Evolutionary conservation across 2,113 vertebrate genomes (phyloP).

Genomic region (Pseudorhombus dupliciocellatus): DNA sequence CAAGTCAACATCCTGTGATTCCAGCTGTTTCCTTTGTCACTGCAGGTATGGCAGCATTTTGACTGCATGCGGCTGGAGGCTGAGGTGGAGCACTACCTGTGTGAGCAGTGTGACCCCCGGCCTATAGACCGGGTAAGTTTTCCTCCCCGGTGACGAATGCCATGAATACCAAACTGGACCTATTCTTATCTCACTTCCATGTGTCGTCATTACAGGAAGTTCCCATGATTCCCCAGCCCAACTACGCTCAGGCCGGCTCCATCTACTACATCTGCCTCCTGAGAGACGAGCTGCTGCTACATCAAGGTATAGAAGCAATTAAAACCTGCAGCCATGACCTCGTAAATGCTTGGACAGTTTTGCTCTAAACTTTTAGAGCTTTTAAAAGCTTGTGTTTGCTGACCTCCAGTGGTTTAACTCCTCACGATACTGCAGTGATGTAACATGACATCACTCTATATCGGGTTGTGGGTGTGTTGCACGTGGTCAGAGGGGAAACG

Average conservation of each 20-base stretch:
- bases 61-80: constrained; percentile 96
- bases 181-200: constrained; percentile 17
- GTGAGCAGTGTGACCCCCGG: constrained; percentile 94
- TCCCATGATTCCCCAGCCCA: constrained; percentile 97
- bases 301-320: constrained; percentile 85
- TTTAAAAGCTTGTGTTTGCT: neutral
- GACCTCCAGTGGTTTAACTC: neutral
- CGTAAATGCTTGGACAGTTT: neutral
- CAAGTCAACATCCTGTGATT: neutral
- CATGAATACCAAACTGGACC: neutral
- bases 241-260: constrained; percentile 94
- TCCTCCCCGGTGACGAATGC: neutral
- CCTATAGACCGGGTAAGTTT: constrained; percentile 88
- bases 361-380: neutral
- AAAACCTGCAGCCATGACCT: neutral
- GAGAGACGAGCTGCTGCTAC: constrained; percentile 93
- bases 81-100: constrained; percentile 96
- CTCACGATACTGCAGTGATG: neutral
- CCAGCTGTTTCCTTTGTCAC: neutral
- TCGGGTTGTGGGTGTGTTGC: neutral
- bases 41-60: constrained; percentile 98
- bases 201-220: constrained; percentile 85
- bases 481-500: neutral
- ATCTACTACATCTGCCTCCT: constrained; percentile 97
- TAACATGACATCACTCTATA: no score